phyloP scores from a whole-genome alignment of 2,797 vertebrate species.

The Mallotus villosus region DNA sequence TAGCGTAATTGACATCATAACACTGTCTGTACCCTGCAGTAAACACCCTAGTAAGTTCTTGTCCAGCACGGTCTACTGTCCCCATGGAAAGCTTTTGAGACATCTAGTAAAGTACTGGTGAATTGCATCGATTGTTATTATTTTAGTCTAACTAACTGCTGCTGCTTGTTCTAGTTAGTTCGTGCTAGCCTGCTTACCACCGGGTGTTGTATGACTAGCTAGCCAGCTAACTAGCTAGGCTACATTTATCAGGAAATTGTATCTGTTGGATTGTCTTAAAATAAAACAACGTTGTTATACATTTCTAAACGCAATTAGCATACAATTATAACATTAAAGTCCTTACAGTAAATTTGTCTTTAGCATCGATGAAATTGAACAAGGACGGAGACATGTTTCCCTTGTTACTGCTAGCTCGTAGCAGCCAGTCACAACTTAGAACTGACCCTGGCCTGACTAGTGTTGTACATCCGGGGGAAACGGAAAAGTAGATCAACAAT shows the following conservation, averaged over 20 bases:
- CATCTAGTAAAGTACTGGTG: too few relatives aligned
- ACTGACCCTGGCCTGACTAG: neutral
- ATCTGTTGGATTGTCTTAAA: neutral
- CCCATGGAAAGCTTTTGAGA: too few relatives aligned
- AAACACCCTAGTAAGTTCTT: too few relatives aligned
- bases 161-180: neutral
- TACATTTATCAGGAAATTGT: neutral
- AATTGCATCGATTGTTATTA: too few relatives aligned
- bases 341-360: slow-evolving; percentile 77
- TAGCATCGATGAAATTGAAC: slow-evolving; percentile 74
- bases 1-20: neutral
- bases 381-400: slow-evolving; percentile 69
- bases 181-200: neutral
- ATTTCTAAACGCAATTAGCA: rapidly evolving
- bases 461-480: slow-evolving; percentile 50
- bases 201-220: neutral
- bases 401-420: neutral
- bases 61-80: too few relatives aligned
- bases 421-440: neutral
- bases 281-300: neutral
- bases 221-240: neutral
- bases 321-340: neutral
- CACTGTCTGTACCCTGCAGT: too few relatives aligned
- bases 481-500: neutral
- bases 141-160: too few relatives aligned